phyloP scores from a whole-genome alignment of 2,797 vertebrate species.

The Chelidonichthys spinosus region DNA sequence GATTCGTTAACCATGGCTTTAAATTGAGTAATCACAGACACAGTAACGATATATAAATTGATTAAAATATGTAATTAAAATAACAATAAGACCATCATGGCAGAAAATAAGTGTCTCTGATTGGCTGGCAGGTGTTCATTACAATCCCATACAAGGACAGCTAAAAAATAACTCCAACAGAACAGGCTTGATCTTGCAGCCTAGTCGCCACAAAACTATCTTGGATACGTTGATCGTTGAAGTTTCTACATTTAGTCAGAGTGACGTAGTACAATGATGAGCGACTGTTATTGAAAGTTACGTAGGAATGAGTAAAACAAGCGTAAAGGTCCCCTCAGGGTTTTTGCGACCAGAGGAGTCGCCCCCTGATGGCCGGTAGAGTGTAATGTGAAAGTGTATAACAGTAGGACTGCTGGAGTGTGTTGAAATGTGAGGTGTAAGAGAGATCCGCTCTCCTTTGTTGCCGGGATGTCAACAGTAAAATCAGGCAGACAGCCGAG shows the following conservation, averaged over 20 bases:
- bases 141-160: not conserved
- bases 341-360: too few species aligned
- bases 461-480: slow-evolving; percentile 58
- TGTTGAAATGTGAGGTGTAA: slow-evolving; percentile 37
- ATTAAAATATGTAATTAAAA: not conserved
- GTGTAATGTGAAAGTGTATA: too few species aligned
- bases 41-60: not conserved
- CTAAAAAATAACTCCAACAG: not conserved
- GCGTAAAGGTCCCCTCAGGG: too few species aligned
- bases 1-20: not conserved
- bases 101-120: not conserved
- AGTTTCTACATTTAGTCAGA: too few species aligned
- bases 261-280: too few species aligned
- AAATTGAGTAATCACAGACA: not conserved
- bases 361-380: too few species aligned
- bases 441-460: slow-evolving; percentile 51
- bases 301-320: too few species aligned
- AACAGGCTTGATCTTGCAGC: too few species aligned
- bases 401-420: slow-evolving; percentile 16
- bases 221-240: too few species aligned
- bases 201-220: too few species aligned
- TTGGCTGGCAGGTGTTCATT: not conserved
- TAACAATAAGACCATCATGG: not conserved
- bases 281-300: slow-evolving; percentile 2
- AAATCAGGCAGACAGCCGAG: slow-evolving; percentile 63